Base-by-base conservation (phyloP, 2,888 invertebrate genomes). In the Yponomeuta evonymella region DNA sequence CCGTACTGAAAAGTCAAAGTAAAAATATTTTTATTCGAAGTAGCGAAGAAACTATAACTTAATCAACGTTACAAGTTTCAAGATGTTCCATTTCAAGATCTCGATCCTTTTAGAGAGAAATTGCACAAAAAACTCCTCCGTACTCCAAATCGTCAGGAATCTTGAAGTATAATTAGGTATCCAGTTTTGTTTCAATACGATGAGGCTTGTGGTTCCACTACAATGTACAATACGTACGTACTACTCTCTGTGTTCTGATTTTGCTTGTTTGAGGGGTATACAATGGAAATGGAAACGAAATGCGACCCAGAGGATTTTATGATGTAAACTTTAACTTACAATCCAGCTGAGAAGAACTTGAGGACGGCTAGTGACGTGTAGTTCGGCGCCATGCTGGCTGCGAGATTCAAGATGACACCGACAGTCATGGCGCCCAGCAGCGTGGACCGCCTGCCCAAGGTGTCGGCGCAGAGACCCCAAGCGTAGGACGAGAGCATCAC, bases 401-500 rank as follows among this genome's bases (percentile, higher is more conserved):
- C 79, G 1, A 89, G 70, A 71, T 83, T 85, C 9, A 89, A 75
- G 0, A 79, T 48, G 69, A 79, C 80, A 1, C 87, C 87, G 0
- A 85, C 68, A 0, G 88, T 88, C 88, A 89, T 89, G 9, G 89
- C 86, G 8, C 85, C 71, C 0, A 89, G 76, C 3, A 90, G 75
- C 0, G 86, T 85, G 29, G 74, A 76, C 10, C 87, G 80, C 0
- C 89, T 80, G 0, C 90, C 90, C n/a, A 79, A 74, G 1, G 84
- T 88, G 74, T 90, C 90, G 0, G 88, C 89, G 33, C 83, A 82
- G 0, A 89, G 78, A 0, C 90, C 90, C 89, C 90, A 90, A 0
- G 75, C 83, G 73, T 88, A 90, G 0, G 90, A 89, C 0, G 87
- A 89, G 43, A 88, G 5, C 84, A 89, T 88, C 1, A 89, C 80